Evolutionary conservation across 1,140 invertebrate species (phyloP), one percentile per base, ranked within the genome.

Genomic region (Bombus affinis): DNA sequence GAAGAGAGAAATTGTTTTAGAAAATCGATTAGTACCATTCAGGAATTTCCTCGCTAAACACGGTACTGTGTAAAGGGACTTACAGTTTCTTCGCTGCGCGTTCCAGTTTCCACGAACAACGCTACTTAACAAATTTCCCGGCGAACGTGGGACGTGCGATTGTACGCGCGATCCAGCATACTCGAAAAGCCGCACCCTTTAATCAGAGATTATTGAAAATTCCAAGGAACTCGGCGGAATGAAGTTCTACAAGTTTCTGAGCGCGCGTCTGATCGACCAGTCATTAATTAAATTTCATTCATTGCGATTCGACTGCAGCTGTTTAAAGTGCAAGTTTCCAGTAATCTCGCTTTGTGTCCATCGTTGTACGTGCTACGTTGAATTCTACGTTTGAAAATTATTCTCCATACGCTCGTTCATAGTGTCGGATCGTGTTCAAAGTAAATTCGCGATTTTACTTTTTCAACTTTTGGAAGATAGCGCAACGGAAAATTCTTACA

Each of bases 241-340:
- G 81, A 66, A 76, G 74, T 39, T 68, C 42, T 53, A 25, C 78
- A 39, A 81, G 78, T n/a, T 71, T 71, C 79, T 66, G 13, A 15
- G 3, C 39, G n/a, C 22, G 22, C 35, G 35, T 76, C 25, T 28
- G 28, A 25, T 39, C 59, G 57, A 2, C 18, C n/a, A 25, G 44
- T 37, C 42, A 83, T 83, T 83, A 68, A 76, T 82, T 74, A 75
- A 82, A 75, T 76, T 68, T 39, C 22, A 22, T 44, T 66, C 76
- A 76, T 76, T 42, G 32, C 42, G n/a, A 66, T 44, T 76, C 42
- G 32, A n/a, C 59, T 9, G 18, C 57, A 32, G 47, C 8, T 42
- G 28, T 32, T 83, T 75, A 76, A 76, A 53, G 44, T 53, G 28
- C 47, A 22, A 22, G 18, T 22, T 18, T 53, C 47, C 18, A 22